Conservation (phyloP, 37 sponge, comb jelly and placozoan species). For the Amphimedon queenslandica region DNA sequence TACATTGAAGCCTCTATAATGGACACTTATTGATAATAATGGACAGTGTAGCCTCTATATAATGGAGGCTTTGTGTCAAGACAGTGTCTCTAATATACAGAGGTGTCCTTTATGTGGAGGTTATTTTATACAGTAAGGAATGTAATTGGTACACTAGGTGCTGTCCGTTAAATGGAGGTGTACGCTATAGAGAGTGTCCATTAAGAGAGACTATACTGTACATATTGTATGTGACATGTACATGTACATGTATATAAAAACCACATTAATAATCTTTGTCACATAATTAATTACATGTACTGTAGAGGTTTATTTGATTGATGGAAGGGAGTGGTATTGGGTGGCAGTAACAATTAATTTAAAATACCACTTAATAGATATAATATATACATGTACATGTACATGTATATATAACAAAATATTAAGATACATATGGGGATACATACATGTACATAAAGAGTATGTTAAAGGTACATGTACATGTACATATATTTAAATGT, state of each 20-base stretch:
- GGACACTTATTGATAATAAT: too few species aligned
- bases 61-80: too few species aligned
- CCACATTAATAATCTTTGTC: not conserved
- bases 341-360: too few species aligned
- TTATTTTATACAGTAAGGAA: too few species aligned
- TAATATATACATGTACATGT: not conserved
- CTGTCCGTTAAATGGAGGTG: too few species aligned
- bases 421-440: not conserved
- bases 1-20: too few species aligned
- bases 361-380: not conserved
- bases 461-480: constrained; percentile 1
- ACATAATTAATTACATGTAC: constrained; percentile 1
- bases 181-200: too few species aligned
- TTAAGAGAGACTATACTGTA: too few species aligned
- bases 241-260: not conserved
- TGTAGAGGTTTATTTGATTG: constrained; percentile 2
- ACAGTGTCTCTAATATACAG: not conserved
- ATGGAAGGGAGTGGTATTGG: too few species aligned
- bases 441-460: constrained; percentile 1
- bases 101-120: too few species aligned
- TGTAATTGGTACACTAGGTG: too few species aligned
- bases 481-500: not conserved
- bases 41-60: too few species aligned
- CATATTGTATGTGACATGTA: not conserved
- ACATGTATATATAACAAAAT: not conserved